Evolutionary conservation across 2,797 vertebrate genomes (phyloP).

Genomic region (Allobates femoralis): DNA sequence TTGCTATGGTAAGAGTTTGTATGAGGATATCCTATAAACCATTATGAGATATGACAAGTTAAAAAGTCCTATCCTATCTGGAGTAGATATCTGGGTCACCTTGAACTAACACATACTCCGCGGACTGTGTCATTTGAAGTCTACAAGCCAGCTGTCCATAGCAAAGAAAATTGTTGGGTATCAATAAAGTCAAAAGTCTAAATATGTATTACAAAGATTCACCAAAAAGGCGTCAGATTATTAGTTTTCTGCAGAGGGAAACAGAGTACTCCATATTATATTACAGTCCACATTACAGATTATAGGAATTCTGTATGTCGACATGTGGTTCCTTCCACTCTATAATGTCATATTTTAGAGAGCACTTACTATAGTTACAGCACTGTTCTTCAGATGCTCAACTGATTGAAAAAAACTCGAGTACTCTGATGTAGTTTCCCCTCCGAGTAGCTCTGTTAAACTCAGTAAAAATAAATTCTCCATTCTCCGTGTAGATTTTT

Average conservation of each 20-base stretch:
- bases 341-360: neutral
- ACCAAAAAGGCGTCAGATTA: too few relatives aligned
- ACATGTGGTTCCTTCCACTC: neutral
- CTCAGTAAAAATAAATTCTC: too few relatives aligned
- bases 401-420: too few relatives aligned
- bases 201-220: neutral
- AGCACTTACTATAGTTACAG: too few relatives aligned
- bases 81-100: constrained; percentile 30
- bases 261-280: neutral
- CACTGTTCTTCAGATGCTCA: too few relatives aligned
- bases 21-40: neutral
- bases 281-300: neutral
- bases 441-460: too few relatives aligned
- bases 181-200: constrained; percentile 2
- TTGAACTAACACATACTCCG: neutral
- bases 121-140: neutral
- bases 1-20: constrained; percentile 5
- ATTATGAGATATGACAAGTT: constrained; percentile 19
- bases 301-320: neutral
- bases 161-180: neutral
- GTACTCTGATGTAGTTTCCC: too few relatives aligned
- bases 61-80: constrained; percentile 26
- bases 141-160: too few relatives aligned
- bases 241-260: neutral
- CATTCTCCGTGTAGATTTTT: too few relatives aligned